These are phyloP conservation scores for Chlorodrepanis virens DNA, from an alignment of 2,113 vertebrate species.

Conservation along the genomic window DNA sequence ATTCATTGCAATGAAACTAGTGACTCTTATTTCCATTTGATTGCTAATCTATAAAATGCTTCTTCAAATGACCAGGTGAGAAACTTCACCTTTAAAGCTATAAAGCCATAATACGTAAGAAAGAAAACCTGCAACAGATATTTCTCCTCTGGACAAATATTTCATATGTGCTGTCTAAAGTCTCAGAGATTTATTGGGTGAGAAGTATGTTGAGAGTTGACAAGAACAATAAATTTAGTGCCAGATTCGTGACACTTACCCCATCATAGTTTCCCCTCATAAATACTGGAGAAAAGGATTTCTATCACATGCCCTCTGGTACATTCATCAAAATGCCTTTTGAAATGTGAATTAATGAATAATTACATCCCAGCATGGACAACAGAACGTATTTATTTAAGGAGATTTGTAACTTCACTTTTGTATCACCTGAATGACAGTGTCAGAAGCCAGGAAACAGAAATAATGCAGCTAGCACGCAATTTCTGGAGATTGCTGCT, in stretches of 20 bases:
- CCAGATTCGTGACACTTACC: slow-evolving; percentile 41
- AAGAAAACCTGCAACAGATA: slow-evolving; percentile 9
- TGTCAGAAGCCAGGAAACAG: neutral
- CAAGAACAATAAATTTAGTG: slow-evolving; percentile 44
- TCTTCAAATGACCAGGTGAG: neutral
- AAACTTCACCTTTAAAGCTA: neutral
- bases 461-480: neutral
- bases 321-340: slow-evolving; percentile 34
- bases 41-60: neutral
- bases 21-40: neutral
- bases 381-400: slow-evolving; percentile 28
- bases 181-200: slow-evolving; percentile 41
- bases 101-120: neutral
- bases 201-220: slow-evolving; percentile 44
- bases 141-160: slow-evolving; percentile 23
- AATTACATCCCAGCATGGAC: slow-evolving; percentile 1
- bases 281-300: slow-evolving; percentile 48
- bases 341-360: slow-evolving; percentile 42
- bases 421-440: neutral
- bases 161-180: slow-evolving; percentile 24
- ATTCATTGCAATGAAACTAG: neutral
- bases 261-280: slow-evolving; percentile 15
- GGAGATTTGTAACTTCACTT: slow-evolving; percentile 10
- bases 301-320: neutral
- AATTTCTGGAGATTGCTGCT: neutral